Evolutionary conservation across 2,113 vertebrate species (phyloP), one percentile per base, ranked within the genome.

Genomic region (Motacilla tschutschensis): DNA sequence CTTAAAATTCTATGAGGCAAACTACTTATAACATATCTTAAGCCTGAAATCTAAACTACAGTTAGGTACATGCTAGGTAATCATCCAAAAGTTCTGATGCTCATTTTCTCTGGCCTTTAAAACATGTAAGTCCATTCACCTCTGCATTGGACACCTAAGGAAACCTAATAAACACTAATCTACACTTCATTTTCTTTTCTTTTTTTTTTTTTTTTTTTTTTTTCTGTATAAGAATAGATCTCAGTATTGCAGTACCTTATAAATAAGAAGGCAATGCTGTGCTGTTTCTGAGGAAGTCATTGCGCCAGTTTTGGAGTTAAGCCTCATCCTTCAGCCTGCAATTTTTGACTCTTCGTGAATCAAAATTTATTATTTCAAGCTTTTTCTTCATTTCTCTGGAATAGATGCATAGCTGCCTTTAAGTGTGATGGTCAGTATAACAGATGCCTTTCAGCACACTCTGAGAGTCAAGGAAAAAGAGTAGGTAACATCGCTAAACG

Each of bases 121-220:
- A 80, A 47, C 9, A 22, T 20, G 7, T 6, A 78, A 71, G 12
- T 54, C 76, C 44, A 29, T 57, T 26, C 26, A 62, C 3, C 5
- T 65, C 17, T 75, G 5, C 38, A 26, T 40, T 66, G 62, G 17
- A 48, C 40, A 79, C 7, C 7, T 36, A 48, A 79, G 3, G 1
- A 19, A 86, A 88, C 5, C 3, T 9, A 72, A 44, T 41, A 58
- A 62, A 70, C 74, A 5, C 5, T 47, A 21, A 66, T 29, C 6
- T 51, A 14, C 1, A 3, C 3, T 57, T 64, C 3, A 2, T 29
- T 40, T 57, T 41, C 10, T 64, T 12, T 5, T 1, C 7, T 31
- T 35, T 12, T 12, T 28, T 10, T 29, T 11, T 26, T 17, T 24
- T 7, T 9, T 24, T 6, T 31, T 10, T 44, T 17, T 44, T 14